Conservation (phyloP, 2,888 invertebrate species). For the Oscheius sp. region DNA sequence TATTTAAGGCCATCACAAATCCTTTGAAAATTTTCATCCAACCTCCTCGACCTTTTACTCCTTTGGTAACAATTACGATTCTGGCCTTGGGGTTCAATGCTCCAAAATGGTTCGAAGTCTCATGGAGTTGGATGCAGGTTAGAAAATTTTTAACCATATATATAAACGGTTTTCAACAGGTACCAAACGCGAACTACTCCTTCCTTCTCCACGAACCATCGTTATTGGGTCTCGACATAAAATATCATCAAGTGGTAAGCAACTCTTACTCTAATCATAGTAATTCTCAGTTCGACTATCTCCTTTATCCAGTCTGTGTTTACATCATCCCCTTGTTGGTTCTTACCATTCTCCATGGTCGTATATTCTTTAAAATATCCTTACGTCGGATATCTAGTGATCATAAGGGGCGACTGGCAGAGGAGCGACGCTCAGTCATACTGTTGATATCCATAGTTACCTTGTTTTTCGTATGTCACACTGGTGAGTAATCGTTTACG, state of each 20-base stretch:
- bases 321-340: constrained; percentile 66
- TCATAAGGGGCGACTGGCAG: constrained; percentile 46
- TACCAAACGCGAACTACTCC: neutral
- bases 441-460: constrained; percentile 68
- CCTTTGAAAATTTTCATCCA: constrained; percentile 38
- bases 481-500: no score
- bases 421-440: constrained; percentile 57
- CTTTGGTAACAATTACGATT: constrained; percentile 56
- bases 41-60: constrained; percentile 45
- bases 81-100: constrained; percentile 64
- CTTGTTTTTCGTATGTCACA: constrained; percentile 69
- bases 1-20: constrained; percentile 48
- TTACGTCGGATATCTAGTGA: constrained; percentile 42
- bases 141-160: neutral
- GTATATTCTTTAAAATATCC: constrained; percentile 56
- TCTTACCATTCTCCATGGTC: constrained; percentile 64
- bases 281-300: constrained; percentile 57
- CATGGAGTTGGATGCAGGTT: constrained; percentile 46
- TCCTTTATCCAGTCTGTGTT: constrained; percentile 64
- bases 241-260: constrained; percentile 49
- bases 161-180: neutral
- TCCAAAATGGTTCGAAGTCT: constrained; percentile 66
- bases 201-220: constrained; percentile 56
- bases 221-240: constrained; percentile 45
- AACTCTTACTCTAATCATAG: neutral